Base-by-base conservation (phyloP, 2,888 invertebrate genomes). In the Thecophora atra region DNA sequence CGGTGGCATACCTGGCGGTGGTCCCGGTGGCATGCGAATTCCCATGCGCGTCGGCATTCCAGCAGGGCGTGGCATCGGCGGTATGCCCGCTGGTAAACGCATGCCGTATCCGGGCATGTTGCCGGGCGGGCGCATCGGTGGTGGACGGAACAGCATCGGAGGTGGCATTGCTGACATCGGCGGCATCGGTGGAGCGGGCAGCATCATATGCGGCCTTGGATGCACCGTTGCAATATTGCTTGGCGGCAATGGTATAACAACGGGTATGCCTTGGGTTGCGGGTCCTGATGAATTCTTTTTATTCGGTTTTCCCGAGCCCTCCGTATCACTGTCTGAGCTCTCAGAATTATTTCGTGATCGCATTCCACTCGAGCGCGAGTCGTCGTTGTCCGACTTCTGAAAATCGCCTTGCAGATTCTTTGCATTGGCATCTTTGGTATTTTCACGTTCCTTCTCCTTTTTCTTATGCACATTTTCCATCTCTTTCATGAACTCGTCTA, bases 401-500 rank as follows among this genome's bases (percentile, higher is more conserved):
- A 11, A 58, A 3, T 75, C 77, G 3, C 72, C 71, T n/a, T 72
- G 74, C 5, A 76, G 76, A 1, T n/a, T n/a, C n/a, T n/a, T n/a
- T n/a, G 75, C 72, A 24, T 72, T 74, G 8, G 73, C 24, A 3
- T 77, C 76, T 21, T 77, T 76, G 28, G 79, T 80, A 6, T 91
- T 91, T 28, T 79, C 80, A 3, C 74, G 77, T 78, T 92, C 91
- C 21, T 81, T 81, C 81, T 91, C 93, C 75, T 91, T 89, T 83
- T 93, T 93, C 81, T 91, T 91, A 77, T 94, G 94, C 0, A 93
- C 94, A 74, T 92, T 93, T 86, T 95, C 95, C 94, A 94, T 95
- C 88, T 96, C 96, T 81, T 94, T 93, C 94, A 96, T 95, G 79
- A 96, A 96, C 76, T 94, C 94, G 79, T 96, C 96, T 24, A 96